Base-by-base conservation (phyloP, 2,888 invertebrate species). In the Xanthia togata region DNA sequence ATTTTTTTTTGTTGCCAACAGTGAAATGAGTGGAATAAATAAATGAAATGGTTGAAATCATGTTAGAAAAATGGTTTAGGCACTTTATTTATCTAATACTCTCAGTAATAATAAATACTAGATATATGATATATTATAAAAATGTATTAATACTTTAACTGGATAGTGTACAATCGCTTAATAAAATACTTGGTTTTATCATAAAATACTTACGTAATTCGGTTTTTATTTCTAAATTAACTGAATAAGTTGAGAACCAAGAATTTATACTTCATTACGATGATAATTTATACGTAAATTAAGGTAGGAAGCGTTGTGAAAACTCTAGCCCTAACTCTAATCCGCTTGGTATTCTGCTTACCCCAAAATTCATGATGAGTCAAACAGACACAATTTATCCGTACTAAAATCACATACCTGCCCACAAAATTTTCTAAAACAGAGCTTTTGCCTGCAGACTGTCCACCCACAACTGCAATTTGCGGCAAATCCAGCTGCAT, bases 401-500 rank as follows among this genome's bases (percentile, higher is more conserved):
- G n/a, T 55, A 41, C 0, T 59, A 59, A 55, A 20, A 65, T 57
- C 76, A 97, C 98, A 97, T 97, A 99, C 99, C 98, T 99, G 96
- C 99, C 99, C 88, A 99, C 99, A 95, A 99, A 99, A 97, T 99
- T 99, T 97, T 99, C 99, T 93, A 99, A 97, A 79, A 99, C 99
- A 73, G 99, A 99, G 96, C 99, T 99, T 97, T 99, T 99, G 92
- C 99, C 99, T 91, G 99, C 99, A 93, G 99, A 99, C 96, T 99
- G 99, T 91, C 99, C 99, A 95, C 99, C 99, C 92, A 99, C 99
- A 83, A 99, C 99, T 87, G 99, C 99, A 93, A 99, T 99, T 97
- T 99, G 99, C 89, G 99, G 99, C 93, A 99, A 97, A 97, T 99
- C 99, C 94, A 99, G 97, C 95, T 99, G 99, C 98, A 99, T 98